Percentiles rank a stretch among this genome's conserved stretches.
Conservation (phyloP, 2,797 vertebrate species). For the Peromyscus aztecus region DNA sequence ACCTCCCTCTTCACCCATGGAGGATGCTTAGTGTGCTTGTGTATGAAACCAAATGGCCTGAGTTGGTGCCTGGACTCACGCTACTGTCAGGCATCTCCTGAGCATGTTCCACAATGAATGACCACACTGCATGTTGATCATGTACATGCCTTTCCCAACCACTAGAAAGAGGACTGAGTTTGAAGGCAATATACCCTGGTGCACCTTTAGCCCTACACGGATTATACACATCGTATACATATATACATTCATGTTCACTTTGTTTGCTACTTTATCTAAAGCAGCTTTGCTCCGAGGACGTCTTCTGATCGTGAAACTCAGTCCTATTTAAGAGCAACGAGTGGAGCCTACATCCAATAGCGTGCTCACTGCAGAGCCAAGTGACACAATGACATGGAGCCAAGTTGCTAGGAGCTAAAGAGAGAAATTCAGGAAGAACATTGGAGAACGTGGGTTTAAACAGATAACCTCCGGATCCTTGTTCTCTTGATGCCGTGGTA, state of each 20-base stretch:
- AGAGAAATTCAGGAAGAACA: constrained; percentile 4
- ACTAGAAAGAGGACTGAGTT: background rate
- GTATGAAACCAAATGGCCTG: background rate
- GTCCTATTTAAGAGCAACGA: background rate
- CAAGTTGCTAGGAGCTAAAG: background rate
- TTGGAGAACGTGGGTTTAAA: background rate
- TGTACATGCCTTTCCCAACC: background rate
- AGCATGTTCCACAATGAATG: background rate
- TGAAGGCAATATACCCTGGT: background rate
- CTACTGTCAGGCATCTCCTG: background rate
- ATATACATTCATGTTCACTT: background rate
- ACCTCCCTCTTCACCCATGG: background rate
- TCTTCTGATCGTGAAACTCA: background rate
- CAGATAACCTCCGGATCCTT: background rate
- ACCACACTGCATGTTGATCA: background rate
- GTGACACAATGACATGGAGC: background rate
- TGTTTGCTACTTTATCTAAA: background rate
- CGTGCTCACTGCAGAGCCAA: background rate
- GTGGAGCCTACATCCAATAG: background rate
- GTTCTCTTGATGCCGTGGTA: background rate
- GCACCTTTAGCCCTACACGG: background rate
- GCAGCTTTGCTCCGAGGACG: background rate
- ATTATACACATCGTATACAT: background rate
- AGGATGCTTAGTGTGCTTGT: no score
- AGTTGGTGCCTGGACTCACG: background rate